phyloP scores from a whole-genome alignment of 23 tunicate genomes.

The Phallusia fumigata region DNA sequence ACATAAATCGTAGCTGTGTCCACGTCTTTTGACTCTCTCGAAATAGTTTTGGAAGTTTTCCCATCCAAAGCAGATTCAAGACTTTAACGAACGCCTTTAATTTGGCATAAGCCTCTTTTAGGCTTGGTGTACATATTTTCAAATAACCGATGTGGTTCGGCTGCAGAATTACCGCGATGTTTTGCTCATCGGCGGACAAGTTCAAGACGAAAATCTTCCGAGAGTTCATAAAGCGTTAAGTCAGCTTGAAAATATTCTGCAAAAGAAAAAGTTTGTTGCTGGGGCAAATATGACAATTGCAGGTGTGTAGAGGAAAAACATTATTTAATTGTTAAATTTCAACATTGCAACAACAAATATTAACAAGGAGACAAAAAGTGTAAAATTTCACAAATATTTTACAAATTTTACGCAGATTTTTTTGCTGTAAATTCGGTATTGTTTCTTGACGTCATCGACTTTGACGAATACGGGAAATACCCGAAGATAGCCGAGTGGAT shows the following conservation, averaged over 20 bases:
- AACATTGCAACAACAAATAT: too few species aligned
- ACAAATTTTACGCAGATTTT: background rate
- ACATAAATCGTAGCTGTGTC: too few species aligned
- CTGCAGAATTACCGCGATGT: background rate
- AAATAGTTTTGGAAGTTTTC: too few species aligned
- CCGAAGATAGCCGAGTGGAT: background rate
- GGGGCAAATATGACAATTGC: background rate
- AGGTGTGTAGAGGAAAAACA: background rate
- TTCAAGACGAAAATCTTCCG: background rate
- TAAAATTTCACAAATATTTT: too few species aligned
- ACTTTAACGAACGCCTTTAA: too few species aligned
- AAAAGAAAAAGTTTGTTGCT: background rate
- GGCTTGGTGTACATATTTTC: background rate
- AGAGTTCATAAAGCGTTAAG: constrained; percentile 11
- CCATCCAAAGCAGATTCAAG: too few species aligned
- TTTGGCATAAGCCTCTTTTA: too few species aligned
- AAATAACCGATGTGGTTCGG: too few species aligned
- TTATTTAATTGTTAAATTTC: too few species aligned
- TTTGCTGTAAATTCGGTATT: background rate
- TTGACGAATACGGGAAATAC: background rate
- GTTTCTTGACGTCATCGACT: background rate
- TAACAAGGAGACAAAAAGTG: too few species aligned
- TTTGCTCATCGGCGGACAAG: background rate
- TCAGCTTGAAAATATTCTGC: background rate
- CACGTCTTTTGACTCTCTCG: too few species aligned